Conservation (phyloP, 2,888 invertebrate species). For the Trissolcus japonicus region DNA sequence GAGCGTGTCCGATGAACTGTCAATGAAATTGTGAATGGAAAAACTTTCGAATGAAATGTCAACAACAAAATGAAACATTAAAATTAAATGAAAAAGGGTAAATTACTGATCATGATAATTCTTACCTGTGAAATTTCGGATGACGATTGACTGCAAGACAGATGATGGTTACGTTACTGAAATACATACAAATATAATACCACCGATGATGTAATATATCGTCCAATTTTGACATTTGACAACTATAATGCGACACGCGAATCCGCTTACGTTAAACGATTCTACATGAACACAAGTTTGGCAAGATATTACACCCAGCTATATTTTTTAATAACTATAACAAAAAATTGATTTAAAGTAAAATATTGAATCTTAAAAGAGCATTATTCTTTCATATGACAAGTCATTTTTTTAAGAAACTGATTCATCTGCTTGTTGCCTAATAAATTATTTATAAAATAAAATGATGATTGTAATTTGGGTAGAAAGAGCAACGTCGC, state of each 20-base stretch:
- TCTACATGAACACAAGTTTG: slow-evolving; percentile 32
- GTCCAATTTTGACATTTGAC: slow-evolving; percentile 47
- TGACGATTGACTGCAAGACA: slow-evolving; percentile 8
- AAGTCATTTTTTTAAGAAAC: too few species aligned
- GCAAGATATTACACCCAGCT: slow-evolving; percentile 7
- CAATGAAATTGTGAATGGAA: neutral
- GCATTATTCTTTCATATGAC: too few species aligned
- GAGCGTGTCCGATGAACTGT: neutral
- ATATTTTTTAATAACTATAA: too few species aligned
- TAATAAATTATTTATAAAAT: neutral
- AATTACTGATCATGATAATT: neutral
- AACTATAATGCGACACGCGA: slow-evolving; percentile 13
- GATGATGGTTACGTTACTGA: slow-evolving; percentile 31
- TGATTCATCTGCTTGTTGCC: neutral
- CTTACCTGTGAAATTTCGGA: slow-evolving; percentile 25
- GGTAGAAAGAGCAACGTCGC: neutral
- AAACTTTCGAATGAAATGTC: neutral
- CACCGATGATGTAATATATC: slow-evolving; percentile 37
- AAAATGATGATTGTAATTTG: too few species aligned
- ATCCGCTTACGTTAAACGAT: neutral
- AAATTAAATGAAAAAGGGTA: too few species aligned
- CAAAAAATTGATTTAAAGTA: too few species aligned
- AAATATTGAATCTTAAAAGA: too few species aligned
- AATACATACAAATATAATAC: slow-evolving; percentile 45
- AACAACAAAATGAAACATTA: neutral